Evolutionary conservation across 2,888 invertebrate species (phyloP).

Genomic region (Punctoribates punctum): DNA sequence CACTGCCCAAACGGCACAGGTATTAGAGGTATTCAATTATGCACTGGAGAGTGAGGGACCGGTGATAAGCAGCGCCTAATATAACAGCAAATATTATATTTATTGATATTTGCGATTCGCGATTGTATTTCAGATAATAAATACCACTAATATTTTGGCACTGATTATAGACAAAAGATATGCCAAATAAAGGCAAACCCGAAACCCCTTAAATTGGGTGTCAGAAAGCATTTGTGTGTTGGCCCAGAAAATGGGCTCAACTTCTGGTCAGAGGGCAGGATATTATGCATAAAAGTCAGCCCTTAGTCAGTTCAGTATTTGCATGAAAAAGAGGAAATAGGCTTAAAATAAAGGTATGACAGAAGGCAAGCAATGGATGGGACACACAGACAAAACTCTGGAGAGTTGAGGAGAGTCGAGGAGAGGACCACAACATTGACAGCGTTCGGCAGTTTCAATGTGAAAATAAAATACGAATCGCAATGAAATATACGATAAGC

Average conservation of each 20-base stretch:
- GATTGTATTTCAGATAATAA: background rate
- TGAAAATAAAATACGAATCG: conserved; percentile 4
- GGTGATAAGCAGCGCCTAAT: background rate
- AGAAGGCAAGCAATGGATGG: conserved; percentile 17
- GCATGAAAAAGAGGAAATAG: background rate
- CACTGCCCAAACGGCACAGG: conserved; percentile 21
- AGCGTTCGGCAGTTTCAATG: background rate
- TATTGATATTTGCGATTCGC: background rate
- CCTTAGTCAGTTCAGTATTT: background rate
- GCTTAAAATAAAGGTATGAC: conserved; percentile 27
- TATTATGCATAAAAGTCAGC: conserved; percentile 33
- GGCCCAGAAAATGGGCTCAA: background rate
- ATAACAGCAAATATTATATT: background rate
- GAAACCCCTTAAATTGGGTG: conserved; percentile 21
- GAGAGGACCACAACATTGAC: background rate
- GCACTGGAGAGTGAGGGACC: background rate
- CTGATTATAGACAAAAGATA: background rate
- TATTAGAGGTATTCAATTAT: background rate
- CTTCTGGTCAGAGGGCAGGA: conserved; percentile 23
- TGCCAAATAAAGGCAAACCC: background rate
- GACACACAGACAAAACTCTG: background rate
- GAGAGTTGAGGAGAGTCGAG: background rate
- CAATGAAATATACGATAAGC: background rate
- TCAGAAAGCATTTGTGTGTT: background rate
- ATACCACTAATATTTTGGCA: background rate